Conservation (phyloP, 37 sponge, comb jelly and placozoan genomes). For the Cliona cf. orientalis region DNA sequence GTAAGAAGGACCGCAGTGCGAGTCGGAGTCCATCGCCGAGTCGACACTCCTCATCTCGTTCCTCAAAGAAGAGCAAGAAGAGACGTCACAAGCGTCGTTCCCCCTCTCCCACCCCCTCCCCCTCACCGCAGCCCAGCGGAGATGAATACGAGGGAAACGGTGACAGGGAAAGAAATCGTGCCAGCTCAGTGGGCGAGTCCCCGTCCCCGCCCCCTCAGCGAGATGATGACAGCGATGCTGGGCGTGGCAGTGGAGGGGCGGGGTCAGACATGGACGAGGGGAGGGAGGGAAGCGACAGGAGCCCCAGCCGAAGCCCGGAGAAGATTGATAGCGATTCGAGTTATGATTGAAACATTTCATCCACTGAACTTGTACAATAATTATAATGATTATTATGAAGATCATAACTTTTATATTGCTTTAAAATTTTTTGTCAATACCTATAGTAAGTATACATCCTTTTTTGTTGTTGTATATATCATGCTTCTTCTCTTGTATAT, state of each 20-base stretch:
- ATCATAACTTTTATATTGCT: too few species aligned
- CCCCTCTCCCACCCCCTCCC: conserved; percentile 33
- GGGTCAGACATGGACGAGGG: neutral
- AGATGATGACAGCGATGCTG: neutral
- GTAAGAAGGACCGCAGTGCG: conserved; percentile 9
- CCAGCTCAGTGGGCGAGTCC: neutral
- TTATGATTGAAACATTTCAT: neutral
- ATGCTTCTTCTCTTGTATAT: neutral
- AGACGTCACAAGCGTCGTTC: conserved; percentile 43
- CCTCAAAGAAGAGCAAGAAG: conserved; percentile 48
- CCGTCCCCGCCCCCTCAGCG: neutral
- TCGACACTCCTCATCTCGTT: neutral
- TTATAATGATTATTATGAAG: too few species aligned
- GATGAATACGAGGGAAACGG: neutral
- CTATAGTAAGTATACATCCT: too few species aligned
- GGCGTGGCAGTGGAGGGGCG: neutral
- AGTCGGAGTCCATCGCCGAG: conserved; percentile 12
- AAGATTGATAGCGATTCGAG: conserved; percentile 11
- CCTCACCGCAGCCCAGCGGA: conserved; percentile 18
- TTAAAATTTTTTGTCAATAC: too few species aligned
- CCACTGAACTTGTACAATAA: too few species aligned
- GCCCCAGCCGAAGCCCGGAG: neutral
- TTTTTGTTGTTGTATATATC: too few species aligned
- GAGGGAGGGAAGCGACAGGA: neutral
- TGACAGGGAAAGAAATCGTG: neutral